Base-by-base conservation (phyloP, 2,888 invertebrate genomes). In the Troides aeacus region DNA sequence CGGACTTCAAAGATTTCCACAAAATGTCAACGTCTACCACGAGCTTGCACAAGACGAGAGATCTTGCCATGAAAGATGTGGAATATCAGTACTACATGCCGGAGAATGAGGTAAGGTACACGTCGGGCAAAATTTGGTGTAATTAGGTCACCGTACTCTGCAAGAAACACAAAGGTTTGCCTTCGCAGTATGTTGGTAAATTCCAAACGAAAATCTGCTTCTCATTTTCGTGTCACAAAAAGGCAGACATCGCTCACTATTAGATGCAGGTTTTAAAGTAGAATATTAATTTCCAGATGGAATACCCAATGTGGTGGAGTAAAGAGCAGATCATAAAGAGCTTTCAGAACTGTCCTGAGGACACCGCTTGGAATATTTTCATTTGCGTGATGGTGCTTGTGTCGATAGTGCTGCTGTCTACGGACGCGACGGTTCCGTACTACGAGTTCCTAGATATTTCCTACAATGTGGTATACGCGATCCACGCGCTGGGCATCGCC, bases 231-330 rank as follows among this genome's bases (percentile, higher is more conserved):
- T 30, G 3, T 30, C 30, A 30, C 30, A 30, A 30, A 30, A 30
- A 30, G 30, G 30, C 30, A 30, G 30, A 30, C 4, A 30, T 30
- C 30, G 30, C 30, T 30, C 30, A 30, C 30, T 5, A 5, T 30
- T 5, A 30, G 30, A 30, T 30, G 30, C 5, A 30, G 30, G n/a
- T 53, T 1, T 5, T 53, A 53, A 6, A 18, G n/a, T 17, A 53
- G 15, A 53, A 53, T 17, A 15, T 53, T 53, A 53, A 53, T 53
- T 59, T 77, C 30, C 73, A 89, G 89, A 70, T 73, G 1, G 75
- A 78, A n/a, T 83, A 89, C 64, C 76, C 80, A 0, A 66, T 73
- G 1, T 85, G 85, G 84, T 87, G 83, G 83, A 79, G 80, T 0
- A 57, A 63, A 0, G 68, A 74, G 0, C 76, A 78, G 18, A 21